Evolutionary conservation across 2,888 invertebrate genomes (phyloP).

Genomic region (Molanna angustata): DNA sequence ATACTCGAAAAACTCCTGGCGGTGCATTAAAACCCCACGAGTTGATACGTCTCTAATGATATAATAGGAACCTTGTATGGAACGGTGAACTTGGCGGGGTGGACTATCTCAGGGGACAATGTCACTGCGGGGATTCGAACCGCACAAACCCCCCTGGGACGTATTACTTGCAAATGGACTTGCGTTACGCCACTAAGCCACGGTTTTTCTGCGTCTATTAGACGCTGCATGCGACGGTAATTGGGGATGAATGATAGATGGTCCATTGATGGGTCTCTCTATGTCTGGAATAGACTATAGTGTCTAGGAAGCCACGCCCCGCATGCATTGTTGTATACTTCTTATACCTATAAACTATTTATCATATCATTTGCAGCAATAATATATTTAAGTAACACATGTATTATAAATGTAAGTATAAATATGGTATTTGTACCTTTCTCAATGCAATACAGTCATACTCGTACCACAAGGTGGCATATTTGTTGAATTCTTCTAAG

Average conservation of each 20-base stretch:
- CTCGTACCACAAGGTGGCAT: too few species aligned
- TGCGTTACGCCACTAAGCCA: slow-evolving; percentile 30
- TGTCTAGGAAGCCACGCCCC: too few species aligned
- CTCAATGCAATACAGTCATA: too few species aligned
- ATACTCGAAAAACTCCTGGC: slow-evolving; percentile 9
- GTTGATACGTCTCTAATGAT: slow-evolving; percentile 25
- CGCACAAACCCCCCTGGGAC: slow-evolving; percentile 17
- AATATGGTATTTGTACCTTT: too few species aligned
- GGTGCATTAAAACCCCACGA: slow-evolving; percentile 6
- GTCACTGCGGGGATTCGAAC: slow-evolving; percentile 16
- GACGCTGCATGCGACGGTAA: slow-evolving; percentile 12
- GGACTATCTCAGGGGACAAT: slow-evolving; percentile 11
- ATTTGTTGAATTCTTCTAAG: too few species aligned
- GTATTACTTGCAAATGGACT: slow-evolving; percentile 30
- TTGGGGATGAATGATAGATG: slow-evolving; percentile 15
- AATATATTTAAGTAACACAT: too few species aligned
- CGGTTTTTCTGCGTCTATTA: slow-evolving; percentile 23
- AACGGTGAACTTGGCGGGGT: slow-evolving; percentile 4
- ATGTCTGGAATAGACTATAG: too few species aligned
- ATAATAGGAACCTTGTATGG: slow-evolving; percentile 18
- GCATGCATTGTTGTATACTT: too few species aligned
- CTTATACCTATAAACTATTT: too few species aligned
- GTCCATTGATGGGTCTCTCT: too few species aligned
- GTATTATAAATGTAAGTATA: too few species aligned
- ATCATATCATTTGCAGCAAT: too few species aligned